Evolutionary conservation across 2,113 vertebrate species (phyloP), one percentile per base, ranked within the genome.

Genomic region (Chaetorhynchus papuensis): DNA sequence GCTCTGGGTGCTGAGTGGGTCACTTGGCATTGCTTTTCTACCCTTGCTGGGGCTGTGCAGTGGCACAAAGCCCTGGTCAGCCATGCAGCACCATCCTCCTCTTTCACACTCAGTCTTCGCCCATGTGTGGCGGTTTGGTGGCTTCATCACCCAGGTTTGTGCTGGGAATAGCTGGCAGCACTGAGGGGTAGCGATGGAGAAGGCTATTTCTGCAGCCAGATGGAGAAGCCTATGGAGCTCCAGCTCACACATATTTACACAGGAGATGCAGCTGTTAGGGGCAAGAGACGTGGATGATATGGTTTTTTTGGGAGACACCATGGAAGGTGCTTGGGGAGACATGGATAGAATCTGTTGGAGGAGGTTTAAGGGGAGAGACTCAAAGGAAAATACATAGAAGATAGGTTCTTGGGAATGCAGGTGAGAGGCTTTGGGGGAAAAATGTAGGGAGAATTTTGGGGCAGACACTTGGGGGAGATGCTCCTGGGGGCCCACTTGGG

Each of bases 281-380:
- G 6, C 21, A 41, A 44, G n/a, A 74, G 21, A 72, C 1, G 2
- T 9, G 37, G 16, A 4, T 42, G 9, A 74, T 30, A 65, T 11
- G 4, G 1, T 61, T 24, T n/a, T 31, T 52, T 12, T 7, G 24
- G 16, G 9, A 57, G 2, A 61, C 2, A 1, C 16, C 15, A 9
- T 31, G 35, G 72, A 71, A 88, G 14, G 8, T 37, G 10, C 15
- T 76, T 37, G 64, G 23, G 15, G 10, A 68, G 2, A 60, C 1
- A 1, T 13, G 18, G 28, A 50, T 15, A 52, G 5, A 37, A 41
- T 23, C 7, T 82, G 6, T 56, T 85, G 30, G 16, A 72, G 12
- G 11, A 81, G 5, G 47, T 19, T 57, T n/a, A 72, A 86, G 24
- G 10, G 7, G 24, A 39, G 21, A 79, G 3, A 18, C 3, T 80